phyloP scores from a whole-genome alignment of 1,140 invertebrate species.

The Drosophila teissieri region DNA sequence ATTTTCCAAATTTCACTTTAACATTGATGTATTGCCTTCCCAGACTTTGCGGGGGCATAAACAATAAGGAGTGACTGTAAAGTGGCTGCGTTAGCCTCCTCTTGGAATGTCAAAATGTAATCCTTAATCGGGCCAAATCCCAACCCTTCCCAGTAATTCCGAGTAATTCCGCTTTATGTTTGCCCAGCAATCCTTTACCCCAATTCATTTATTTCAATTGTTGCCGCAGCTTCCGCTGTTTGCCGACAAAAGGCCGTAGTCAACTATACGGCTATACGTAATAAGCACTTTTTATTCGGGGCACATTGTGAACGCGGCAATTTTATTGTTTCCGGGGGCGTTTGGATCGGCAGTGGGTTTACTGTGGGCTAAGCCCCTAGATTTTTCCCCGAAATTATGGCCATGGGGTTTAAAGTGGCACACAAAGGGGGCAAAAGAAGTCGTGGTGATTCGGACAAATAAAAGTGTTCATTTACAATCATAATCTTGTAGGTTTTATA shows the following conservation, averaged over 20 bases:
- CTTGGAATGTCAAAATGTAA: conserved; percentile 34
- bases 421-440: neutral
- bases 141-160: conserved; percentile 30
- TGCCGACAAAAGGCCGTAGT: conserved; percentile 34
- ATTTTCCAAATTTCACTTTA: conserved; percentile 50
- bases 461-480: neutral
- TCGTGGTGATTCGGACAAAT: too few species aligned
- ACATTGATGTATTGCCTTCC: conserved; percentile 37
- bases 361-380: conserved; percentile 25
- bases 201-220: conserved; percentile 83
- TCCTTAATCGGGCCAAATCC: conserved; percentile 21
- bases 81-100: conserved; percentile 11
- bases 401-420: neutral
- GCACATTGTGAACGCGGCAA: conserved; percentile 59
- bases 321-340: conserved; percentile 77
- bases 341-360: conserved; percentile 14
- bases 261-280: conserved; percentile 61
- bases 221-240: conserved; percentile 53
- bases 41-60: conserved; percentile 34
- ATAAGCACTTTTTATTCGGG: conserved; percentile 78
- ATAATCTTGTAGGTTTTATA: too few species aligned
- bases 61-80: conserved; percentile 22
- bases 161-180: conserved; percentile 66
- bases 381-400: neutral
- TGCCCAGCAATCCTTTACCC: conserved; percentile 66